phyloP scores from a whole-genome alignment of 2,113 vertebrate species.

The Seriola quinqueradiata region DNA sequence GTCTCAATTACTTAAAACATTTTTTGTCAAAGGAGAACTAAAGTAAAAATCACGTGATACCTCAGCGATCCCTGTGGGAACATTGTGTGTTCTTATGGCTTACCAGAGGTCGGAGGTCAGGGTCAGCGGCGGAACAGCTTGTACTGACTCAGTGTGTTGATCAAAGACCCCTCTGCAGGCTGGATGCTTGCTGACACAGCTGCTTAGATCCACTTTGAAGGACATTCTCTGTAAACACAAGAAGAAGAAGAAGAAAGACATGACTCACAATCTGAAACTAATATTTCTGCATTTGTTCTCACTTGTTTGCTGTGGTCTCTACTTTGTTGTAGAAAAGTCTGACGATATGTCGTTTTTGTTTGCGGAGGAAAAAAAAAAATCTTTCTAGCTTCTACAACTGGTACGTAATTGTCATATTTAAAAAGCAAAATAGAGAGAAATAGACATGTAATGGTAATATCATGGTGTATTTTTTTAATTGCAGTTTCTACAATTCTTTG shows the following conservation, averaged over 20 bases:
- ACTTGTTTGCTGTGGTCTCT: background rate
- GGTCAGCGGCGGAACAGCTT: slow-evolving; percentile 67
- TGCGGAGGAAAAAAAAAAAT: background rate
- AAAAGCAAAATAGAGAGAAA: slow-evolving; percentile 2
- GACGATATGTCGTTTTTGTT: background rate
- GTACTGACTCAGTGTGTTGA: slow-evolving; percentile 61
- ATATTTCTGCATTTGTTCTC: slow-evolving; percentile 28
- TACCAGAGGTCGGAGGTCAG: slow-evolving; percentile 66
- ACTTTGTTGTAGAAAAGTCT: background rate
- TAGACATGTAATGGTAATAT: background rate
- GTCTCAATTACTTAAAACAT: background rate
- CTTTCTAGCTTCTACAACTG: background rate
- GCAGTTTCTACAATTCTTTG: background rate
- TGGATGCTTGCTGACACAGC: slow-evolving; percentile 74
- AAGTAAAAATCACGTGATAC: slow-evolving; percentile 19
- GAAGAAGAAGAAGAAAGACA: slow-evolving; percentile 44
- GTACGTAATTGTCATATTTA: background rate
- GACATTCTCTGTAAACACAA: slow-evolving; percentile 53
- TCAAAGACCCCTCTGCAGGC: slow-evolving; percentile 72
- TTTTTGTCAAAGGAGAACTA: background rate
- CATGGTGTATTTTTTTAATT: background rate
- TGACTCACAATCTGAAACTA: slow-evolving; percentile 14
- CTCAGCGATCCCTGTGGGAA: slow-evolving; percentile 45
- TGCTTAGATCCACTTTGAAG: slow-evolving; percentile 65
- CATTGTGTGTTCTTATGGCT: slow-evolving; percentile 31